Evolutionary conservation across 2,888 invertebrate genomes (phyloP).

Genomic region (Limenitis camilla): DNA sequence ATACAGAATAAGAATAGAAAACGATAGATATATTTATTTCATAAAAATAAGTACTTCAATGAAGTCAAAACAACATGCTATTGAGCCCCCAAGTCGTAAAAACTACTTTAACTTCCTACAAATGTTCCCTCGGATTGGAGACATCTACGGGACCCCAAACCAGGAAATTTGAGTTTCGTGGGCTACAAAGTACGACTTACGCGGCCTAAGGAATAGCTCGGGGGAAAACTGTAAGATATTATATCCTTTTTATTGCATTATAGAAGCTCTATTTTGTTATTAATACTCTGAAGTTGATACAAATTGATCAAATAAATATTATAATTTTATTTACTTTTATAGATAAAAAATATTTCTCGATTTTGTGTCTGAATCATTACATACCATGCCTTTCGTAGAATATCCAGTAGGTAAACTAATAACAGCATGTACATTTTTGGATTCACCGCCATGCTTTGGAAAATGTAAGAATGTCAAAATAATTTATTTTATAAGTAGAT

Average conservation of each 20-base stretch:
- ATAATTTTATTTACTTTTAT: too few relatives aligned
- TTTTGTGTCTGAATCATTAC: too few relatives aligned
- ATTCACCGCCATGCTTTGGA: too few relatives aligned
- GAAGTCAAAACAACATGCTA: background rate
- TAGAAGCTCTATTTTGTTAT: background rate
- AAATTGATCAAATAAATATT: background rate
- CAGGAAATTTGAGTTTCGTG: conserved; percentile 45
- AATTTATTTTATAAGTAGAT: too few relatives aligned
- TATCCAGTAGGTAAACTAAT: too few relatives aligned
- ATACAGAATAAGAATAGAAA: too few relatives aligned
- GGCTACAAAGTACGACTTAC: conserved; percentile 61
- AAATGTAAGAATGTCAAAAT: too few relatives aligned
- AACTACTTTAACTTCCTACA: background rate
- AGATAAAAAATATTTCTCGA: too few relatives aligned
- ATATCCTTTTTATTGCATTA: background rate
- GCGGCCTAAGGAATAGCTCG: conserved; percentile 32
- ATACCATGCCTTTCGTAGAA: too few relatives aligned
- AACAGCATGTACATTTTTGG: too few relatives aligned
- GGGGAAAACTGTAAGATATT: conserved; percentile 28
- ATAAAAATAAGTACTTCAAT: background rate
- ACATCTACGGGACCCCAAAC: conserved; percentile 50
- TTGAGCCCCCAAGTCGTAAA: background rate
- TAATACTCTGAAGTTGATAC: background rate
- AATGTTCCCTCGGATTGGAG: conserved; percentile 47
- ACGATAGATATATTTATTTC: too few relatives aligned